Evolutionary conservation across 2,113 vertebrate species (phyloP).

Genomic region (Alexandromys fortis): DNA sequence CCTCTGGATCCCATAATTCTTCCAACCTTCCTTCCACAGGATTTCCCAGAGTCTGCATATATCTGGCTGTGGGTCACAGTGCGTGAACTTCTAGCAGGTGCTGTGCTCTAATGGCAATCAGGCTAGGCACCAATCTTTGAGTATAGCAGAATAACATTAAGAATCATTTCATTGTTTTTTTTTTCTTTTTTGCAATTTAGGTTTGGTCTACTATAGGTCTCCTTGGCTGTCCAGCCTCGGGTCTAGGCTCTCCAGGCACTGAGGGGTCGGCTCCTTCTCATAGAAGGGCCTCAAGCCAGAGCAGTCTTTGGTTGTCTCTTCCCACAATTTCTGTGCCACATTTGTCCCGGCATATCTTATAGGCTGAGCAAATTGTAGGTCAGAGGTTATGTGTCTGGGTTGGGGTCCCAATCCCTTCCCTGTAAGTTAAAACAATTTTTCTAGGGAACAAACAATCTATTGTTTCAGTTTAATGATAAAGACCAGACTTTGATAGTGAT

Average conservation of each 20-base stretch:
- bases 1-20: no score
- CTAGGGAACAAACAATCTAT: neutral
- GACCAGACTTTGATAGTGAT: neutral
- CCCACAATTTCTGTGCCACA: neutral
- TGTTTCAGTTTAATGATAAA: slow-evolving; percentile 24
- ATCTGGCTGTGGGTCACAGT: no score
- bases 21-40: no score
- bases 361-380: neutral
- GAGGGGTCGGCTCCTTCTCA: neutral
- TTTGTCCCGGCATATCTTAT: neutral
- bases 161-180: neutral
- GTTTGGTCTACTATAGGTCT: neutral
- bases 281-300: neutral
- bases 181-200: neutral
- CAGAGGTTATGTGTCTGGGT: no score
- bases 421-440: neutral
- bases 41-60: no score
- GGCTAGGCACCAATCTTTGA: no score
- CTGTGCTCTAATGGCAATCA: no score
- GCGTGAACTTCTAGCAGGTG: no score
- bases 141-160: neutral
- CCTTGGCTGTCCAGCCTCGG: neutral
- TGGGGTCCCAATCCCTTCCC: no score
- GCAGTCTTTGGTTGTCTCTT: neutral
- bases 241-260: neutral